Evolutionary conservation across 2,888 invertebrate species (phyloP).

Genomic region (Drosophila greeni): DNA sequence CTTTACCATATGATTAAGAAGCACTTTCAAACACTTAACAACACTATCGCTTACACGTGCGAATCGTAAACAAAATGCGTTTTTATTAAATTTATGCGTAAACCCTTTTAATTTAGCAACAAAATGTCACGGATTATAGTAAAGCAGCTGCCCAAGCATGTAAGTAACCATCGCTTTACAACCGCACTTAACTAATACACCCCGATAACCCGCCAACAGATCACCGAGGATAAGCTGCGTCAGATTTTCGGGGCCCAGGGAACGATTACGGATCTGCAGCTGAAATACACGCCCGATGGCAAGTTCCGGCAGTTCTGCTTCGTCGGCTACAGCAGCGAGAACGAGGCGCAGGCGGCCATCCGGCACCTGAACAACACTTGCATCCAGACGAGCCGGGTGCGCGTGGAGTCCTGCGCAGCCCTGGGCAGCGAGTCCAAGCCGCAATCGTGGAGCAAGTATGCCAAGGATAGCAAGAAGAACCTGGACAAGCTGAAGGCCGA

Average conservation of each 20-base stretch:
- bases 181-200: not conserved
- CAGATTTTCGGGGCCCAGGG: conserved; percentile 89
- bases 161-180: conserved; percentile 79
- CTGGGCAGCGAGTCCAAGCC: conserved; percentile 88
- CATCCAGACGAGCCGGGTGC: conserved; percentile 89
- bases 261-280: conserved; percentile 93
- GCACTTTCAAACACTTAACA: not conserved
- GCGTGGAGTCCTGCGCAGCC: conserved; percentile 86
- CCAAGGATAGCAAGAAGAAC: conserved; percentile 85
- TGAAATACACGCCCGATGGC: conserved; percentile 94
- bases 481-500: conserved; percentile 70
- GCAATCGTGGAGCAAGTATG: conserved; percentile 95
- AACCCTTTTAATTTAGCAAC: not conserved
- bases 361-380: conserved; percentile 90
- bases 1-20: not conserved
- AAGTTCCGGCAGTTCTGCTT: conserved; percentile 96
- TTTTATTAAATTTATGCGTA: conserved; percentile 20
- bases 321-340: conserved; percentile 90
- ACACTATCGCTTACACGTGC: conserved; percentile 33
- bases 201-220: conserved; percentile 80
- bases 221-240: conserved; percentile 87
- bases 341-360: conserved; percentile 88
- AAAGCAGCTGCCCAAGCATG: conserved; percentile 93
- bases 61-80: conserved; percentile 61
- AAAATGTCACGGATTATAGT: conserved; percentile 88